Evolutionary conservation across 2,888 invertebrate genomes (phyloP), one percentile per base, ranked within the genome.

Genomic region (Eilema depressum): DNA sequence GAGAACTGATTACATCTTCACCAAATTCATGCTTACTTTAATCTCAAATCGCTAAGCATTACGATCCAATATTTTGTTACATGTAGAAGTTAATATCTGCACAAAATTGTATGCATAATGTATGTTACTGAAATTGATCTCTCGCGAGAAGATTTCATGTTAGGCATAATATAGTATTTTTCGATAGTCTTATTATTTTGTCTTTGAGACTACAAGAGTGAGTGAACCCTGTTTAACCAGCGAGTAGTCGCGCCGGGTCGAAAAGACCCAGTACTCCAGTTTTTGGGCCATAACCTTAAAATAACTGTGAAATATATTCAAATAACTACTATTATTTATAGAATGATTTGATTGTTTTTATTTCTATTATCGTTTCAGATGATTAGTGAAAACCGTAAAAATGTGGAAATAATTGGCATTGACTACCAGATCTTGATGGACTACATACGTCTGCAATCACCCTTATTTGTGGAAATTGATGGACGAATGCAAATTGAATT

Each of bases 301-400:
- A n/a, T n/a, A n/a, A n/a, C n/a, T n/a, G n/a, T n/a, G n/a, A n/a
- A n/a, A n/a, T n/a, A n/a, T n/a, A n/a, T n/a, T n/a, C n/a, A n/a
- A n/a, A 66, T 12, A 12, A 12, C 33, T 37, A 37, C n/a, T 33
- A 10, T 33, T 8, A 8, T 33, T 25, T 56, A 23, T 10, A 12
- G 5, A 25, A 25, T 57, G 12, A 14, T 23, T 25, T 12, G 3
- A 1, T 61, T 30, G 20, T 11, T 61, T 7, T 33, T 11, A 28
- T n/a, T 30, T 30, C 30, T 61, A 17, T 10, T n/a, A 25, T 17
- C n/a, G 25, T 90, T 88, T 33, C 91, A 95, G 95, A 93, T 95
- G 93, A 86, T 95, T 70, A 87, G 94, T 69, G 84, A 93, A 20
- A 93, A 95, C 75, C 89, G 95, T 0, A 79, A 80, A 14, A 92